These are phyloP conservation scores for Rafetus swinhoei DNA, from an alignment of 2,113 vertebrate species.

Conservation along the genomic window DNA sequence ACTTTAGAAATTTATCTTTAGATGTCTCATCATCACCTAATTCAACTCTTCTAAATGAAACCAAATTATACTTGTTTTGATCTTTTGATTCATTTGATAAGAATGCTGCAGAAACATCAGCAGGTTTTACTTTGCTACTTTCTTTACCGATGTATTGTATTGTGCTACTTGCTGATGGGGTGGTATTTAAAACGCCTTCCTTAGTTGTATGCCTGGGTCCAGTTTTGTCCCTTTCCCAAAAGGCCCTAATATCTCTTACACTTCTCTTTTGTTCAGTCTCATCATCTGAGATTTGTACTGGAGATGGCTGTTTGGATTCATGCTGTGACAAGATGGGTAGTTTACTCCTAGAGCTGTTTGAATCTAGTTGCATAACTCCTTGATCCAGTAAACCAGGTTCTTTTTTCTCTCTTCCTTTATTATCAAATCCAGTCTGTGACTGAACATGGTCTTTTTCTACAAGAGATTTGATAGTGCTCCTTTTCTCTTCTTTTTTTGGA, in stretches of 20 bases:
- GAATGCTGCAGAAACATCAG: background rate
- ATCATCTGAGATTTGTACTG: constrained; percentile 10
- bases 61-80: constrained; percentile 31
- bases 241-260: constrained; percentile 88
- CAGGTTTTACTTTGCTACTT: background rate
- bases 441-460: background rate
- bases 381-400: background rate
- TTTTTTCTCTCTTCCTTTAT: background rate
- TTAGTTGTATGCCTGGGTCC: constrained; percentile 32
- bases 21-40: constrained; percentile 19
- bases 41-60: constrained; percentile 47
- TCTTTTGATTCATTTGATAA: background rate
- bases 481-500: constrained; percentile 10
- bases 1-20: background rate
- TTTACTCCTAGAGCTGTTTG: background rate
- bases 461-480: background rate
- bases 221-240: constrained; percentile 88
- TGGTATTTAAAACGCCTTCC: background rate
- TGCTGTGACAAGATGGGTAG: background rate
- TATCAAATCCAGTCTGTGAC: background rate
- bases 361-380: background rate
- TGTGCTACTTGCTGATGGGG: background rate
- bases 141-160: background rate
- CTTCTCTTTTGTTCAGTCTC: constrained; percentile 64
- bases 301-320: background rate